Evolutionary conservation across 2,797 vertebrate species (phyloP), one percentile per base, ranked within the genome.

Genomic region (Rhinophrynus dorsalis): DNA sequence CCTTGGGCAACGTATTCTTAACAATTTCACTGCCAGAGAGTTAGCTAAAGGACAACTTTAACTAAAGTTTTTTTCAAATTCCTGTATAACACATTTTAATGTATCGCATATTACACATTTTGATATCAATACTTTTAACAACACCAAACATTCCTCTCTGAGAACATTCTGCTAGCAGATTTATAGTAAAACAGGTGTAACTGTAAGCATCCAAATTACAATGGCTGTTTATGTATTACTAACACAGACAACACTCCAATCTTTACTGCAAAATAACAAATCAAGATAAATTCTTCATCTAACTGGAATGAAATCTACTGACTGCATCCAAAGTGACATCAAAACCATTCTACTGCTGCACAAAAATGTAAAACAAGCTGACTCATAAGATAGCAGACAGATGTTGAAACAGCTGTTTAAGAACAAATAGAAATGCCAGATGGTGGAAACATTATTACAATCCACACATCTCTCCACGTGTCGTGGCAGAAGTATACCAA

Each of bases 301-400:
- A 57, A 10, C 45, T 66, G 62, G 52, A 45, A 54, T 8, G 12
- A 54, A 52, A 73, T 51, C 27, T 59, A 54, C 11, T 37, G 15
- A 33, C 35, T 8, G 23, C 42, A 48, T 73, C 52, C 45, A 66
- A 52, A 42, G 44, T 59, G 35, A 59, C 45, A 59, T 66, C 45
- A 59, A 32, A 26, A 27, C 47, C 10, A 42, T 59, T 66, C 69
- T 60, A 66, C 7, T 54, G 37, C 29, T 52, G 21, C 37, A 66
- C 6, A 59, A 50, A 60, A 45, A 48, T 33, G 26, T 73, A 50
- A 65, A 65, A 72, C 62, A 60, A 60, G 69, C 62, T 52, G 55
- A 73, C 55, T 73, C 69, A 73, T 57, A 66, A 30, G 69, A 66
- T 54, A 66, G 61, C 54, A 58, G 69, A 42, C 69, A 73, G 69